Evolutionary conservation across 2,888 invertebrate species (phyloP).

Genomic region (Spodoptera exigua): DNA sequence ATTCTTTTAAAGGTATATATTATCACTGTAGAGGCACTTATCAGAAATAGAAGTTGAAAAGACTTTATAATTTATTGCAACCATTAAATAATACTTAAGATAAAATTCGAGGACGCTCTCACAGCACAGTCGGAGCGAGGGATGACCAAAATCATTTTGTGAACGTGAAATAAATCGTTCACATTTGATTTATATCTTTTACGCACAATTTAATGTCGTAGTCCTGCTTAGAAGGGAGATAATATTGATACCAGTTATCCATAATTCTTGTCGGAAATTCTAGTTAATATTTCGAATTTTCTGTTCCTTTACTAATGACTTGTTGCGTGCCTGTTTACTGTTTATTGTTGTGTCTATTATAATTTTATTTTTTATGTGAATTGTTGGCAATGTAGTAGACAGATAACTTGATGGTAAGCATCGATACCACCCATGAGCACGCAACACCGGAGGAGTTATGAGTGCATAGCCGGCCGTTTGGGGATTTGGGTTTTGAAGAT

Average conservation of each 20-base stretch:
- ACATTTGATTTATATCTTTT: slow-evolving; percentile 56
- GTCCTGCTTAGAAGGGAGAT: slow-evolving; percentile 31
- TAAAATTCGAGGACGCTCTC: slow-evolving; percentile 49
- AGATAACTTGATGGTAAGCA: no score
- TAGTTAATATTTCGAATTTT: neutral
- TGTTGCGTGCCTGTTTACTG: slow-evolving; percentile 2
- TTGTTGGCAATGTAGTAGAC: no score
- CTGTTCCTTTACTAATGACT: slow-evolving; percentile 16
- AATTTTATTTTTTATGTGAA: no score
- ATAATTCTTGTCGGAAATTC: slow-evolving; percentile 26
- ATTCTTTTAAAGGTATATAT: no score
- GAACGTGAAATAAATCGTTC: slow-evolving; percentile 56
- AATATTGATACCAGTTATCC: slow-evolving; percentile 43
- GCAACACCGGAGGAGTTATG: no score
- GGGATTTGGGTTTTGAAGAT: no score
- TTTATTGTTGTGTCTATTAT: neutral
- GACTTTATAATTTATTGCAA: slow-evolving; percentile 36
- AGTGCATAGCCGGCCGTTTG: no score
- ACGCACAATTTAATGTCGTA: slow-evolving; percentile 57
- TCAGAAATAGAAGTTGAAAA: slow-evolving; percentile 15
- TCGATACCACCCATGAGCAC: no score
- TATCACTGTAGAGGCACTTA: slow-evolving; percentile 1
- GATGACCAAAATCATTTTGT: slow-evolving; percentile 56
- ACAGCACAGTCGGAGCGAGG: slow-evolving; percentile 45
- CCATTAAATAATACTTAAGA: slow-evolving; percentile 48